Evolutionary conservation across 2,888 invertebrate genomes (phyloP).

Genomic region (Apamea epomidion): DNA sequence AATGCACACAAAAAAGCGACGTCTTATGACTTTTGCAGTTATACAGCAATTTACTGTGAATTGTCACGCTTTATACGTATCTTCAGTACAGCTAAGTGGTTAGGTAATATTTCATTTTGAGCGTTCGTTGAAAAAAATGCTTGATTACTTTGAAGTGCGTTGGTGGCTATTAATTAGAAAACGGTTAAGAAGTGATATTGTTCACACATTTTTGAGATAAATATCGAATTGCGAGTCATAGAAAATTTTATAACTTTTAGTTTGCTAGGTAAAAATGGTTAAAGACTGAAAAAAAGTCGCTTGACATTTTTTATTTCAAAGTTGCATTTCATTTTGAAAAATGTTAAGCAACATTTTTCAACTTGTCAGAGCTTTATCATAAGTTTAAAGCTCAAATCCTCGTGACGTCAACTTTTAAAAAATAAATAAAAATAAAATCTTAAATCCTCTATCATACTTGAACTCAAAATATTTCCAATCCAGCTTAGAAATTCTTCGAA

Average conservation of each 20-base stretch:
- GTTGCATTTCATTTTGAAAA: neutral
- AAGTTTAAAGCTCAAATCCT: neutral
- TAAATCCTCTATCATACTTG: conserved; percentile 11
- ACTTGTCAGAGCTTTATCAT: neutral
- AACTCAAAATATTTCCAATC: conserved; percentile 28
- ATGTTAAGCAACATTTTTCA: neutral
- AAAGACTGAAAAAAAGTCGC: too few species aligned
- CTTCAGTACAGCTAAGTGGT: conserved; percentile 17
- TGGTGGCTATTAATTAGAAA: conserved; percentile 19
- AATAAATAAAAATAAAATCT: too few species aligned
- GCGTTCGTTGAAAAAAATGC: conserved; percentile 10
- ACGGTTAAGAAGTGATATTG: neutral
- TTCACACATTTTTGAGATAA: neutral
- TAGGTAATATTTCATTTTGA: conserved; percentile 33
- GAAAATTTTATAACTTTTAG: neutral
- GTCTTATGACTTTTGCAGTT: conserved; percentile 22
- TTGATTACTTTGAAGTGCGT: neutral
- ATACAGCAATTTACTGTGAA: conserved; percentile 28
- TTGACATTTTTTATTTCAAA: too few species aligned
- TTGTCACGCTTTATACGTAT: conserved; percentile 44
- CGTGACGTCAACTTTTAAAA: neutral
- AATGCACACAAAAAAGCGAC: conserved; percentile 34
- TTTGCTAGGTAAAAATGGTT: neutral
- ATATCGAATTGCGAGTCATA: too few species aligned
- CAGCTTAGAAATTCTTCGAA: neutral